phyloP scores from a whole-genome alignment of 2,888 invertebrate genomes.

The Charanyca ferruginea region DNA sequence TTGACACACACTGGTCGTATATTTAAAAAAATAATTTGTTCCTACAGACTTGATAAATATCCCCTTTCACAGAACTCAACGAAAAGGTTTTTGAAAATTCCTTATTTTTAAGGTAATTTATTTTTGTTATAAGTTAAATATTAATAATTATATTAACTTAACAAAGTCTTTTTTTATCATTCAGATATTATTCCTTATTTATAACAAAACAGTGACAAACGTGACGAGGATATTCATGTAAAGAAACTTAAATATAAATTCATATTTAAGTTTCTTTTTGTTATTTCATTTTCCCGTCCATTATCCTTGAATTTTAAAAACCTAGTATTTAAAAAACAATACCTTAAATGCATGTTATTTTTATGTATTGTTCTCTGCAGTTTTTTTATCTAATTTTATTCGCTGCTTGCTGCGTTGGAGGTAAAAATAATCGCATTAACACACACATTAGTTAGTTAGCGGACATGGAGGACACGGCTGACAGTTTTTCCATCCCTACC shows the following conservation, averaged over 20 bases:
- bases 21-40: conserved; percentile 45
- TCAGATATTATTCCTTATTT: conserved; percentile 22
- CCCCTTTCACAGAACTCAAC: background rate
- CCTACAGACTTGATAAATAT: conserved; percentile 6
- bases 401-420: background rate
- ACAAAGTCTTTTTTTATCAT: background rate
- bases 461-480: conserved; percentile 38
- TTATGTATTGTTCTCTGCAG: background rate
- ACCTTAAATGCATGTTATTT: background rate
- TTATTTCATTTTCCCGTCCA: conserved; percentile 30
- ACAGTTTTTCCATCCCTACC: conserved; percentile 67
- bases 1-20: conserved; percentile 20
- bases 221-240: conserved; percentile 31
- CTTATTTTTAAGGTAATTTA: background rate
- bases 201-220: background rate
- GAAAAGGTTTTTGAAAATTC: background rate
- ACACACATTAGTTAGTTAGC: conserved; percentile 54
- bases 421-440: conserved; percentile 58
- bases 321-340: conserved; percentile 9
- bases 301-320: conserved; percentile 24
- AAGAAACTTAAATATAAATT: too few species aligned
- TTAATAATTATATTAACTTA: background rate
- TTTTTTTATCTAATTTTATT: conserved; percentile 24
- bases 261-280: conserved; percentile 21
- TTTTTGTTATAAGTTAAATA: background rate